Conservation (phyloP, 2,888 invertebrate genomes). For the Drosophila emarginata region DNA sequence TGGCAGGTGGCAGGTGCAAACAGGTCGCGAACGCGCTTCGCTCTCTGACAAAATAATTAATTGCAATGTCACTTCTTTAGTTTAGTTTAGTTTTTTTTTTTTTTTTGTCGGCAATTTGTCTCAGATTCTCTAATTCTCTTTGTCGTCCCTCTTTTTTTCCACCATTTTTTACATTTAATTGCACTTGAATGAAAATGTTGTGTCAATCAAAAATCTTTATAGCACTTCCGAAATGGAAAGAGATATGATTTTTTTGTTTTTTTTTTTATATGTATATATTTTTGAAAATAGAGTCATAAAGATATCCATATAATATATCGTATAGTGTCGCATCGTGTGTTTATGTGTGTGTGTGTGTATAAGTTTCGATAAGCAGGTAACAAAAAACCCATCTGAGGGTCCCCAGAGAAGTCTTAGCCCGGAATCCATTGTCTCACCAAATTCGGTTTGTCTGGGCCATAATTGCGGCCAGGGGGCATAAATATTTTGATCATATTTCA, state of each 20-base stretch:
- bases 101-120: slow-evolving; percentile 66
- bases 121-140: slow-evolving; percentile 55
- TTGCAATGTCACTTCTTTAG: slow-evolving; percentile 62
- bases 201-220: slow-evolving; percentile 41
- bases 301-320: slow-evolving; percentile 11
- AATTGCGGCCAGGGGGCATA: slow-evolving; percentile 61
- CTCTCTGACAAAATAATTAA: slow-evolving; percentile 66
- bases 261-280: slow-evolving; percentile 34
- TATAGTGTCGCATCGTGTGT: slow-evolving; percentile 2
- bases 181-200: slow-evolving; percentile 32
- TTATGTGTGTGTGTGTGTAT: not conserved
- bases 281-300: slow-evolving; percentile 67
- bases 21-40: slow-evolving; percentile 22
- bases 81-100: slow-evolving; percentile 28
- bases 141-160: slow-evolving; percentile 15
- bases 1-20: slow-evolving; percentile 1
- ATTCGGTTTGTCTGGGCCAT: slow-evolving; percentile 41
- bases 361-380: slow-evolving; percentile 54
- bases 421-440: slow-evolving; percentile 24
- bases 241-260: slow-evolving; percentile 30
- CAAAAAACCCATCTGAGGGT: slow-evolving; percentile 60
- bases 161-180: slow-evolving; percentile 26
- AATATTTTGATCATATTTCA: slow-evolving; percentile 78
- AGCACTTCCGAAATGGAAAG: slow-evolving; percentile 54
- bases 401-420: slow-evolving; percentile 8